These are phyloP conservation scores for Dendrolimus kikuchii DNA, from an alignment of 1,140 invertebrate species.

Conservation along the genomic window DNA sequence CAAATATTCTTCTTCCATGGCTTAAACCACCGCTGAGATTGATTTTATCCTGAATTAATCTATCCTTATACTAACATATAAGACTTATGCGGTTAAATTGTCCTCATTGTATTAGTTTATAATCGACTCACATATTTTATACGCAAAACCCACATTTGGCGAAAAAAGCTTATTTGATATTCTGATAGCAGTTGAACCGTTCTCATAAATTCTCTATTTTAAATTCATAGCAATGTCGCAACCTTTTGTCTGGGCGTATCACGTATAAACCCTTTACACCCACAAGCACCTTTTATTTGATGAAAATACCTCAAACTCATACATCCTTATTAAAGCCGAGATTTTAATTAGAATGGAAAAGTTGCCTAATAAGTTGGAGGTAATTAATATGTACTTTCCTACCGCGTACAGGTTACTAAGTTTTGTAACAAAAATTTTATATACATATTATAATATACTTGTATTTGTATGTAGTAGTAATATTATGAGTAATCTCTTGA, in stretches of 20 bases:
- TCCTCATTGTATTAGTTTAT: too few relatives aligned
- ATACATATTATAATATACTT: too few relatives aligned
- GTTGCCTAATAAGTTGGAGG: slow-evolving; percentile 3
- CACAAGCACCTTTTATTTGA: slow-evolving; percentile 17
- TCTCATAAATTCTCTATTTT: slow-evolving; percentile 15
- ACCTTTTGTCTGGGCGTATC: slow-evolving; percentile 18
- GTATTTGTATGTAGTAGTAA: too few relatives aligned
- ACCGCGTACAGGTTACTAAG: slow-evolving; percentile 1
- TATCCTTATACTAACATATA: too few relatives aligned
- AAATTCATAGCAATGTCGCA: slow-evolving; percentile 19
- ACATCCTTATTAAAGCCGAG: slow-evolving; percentile 3
- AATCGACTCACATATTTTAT: too few relatives aligned
- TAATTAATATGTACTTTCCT: slow-evolving; percentile 6
- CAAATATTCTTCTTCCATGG: too few relatives aligned
- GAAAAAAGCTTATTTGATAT: background rate
- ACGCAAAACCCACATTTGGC: too few relatives aligned
- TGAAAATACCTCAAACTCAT: slow-evolving; percentile 8
- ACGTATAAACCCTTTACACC: slow-evolving; percentile 19
- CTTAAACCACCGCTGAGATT: too few relatives aligned
- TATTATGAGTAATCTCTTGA: too few relatives aligned
- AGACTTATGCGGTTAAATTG: too few relatives aligned
- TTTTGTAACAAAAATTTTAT: too few relatives aligned
- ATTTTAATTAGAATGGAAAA: slow-evolving; percentile 7
- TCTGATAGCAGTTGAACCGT: background rate
- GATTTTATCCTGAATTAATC: too few relatives aligned